Percentiles rank a stretch among this genome's conserved stretches.
phyloP scores from a whole-genome alignment of 2,888 invertebrate genomes.

The Lepidochitona cinerea region DNA sequence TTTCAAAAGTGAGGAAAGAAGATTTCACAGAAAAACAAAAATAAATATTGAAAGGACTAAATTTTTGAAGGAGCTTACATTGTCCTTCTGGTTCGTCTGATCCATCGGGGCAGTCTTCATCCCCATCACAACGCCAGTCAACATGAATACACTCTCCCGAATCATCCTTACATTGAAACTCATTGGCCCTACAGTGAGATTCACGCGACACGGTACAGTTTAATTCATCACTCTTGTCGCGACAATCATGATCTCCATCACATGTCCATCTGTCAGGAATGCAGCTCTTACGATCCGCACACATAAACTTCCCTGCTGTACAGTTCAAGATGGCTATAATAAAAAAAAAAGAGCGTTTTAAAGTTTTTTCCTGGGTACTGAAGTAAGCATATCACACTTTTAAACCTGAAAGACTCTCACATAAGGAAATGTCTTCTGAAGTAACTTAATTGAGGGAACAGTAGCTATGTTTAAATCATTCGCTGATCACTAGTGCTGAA shows the following conservation, averaged over 20 bases:
- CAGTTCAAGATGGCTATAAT: constrained; percentile 8
- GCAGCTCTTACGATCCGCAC: constrained; percentile 79
- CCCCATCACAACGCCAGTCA: constrained; percentile 90
- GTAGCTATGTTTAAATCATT: too few relatives aligned
- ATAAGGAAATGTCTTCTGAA: too few relatives aligned
- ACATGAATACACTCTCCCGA: constrained; percentile 85
- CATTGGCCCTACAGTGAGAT: constrained; percentile 87
- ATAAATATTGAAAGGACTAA: too few relatives aligned
- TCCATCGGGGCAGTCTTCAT: constrained; percentile 74
- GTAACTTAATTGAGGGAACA: too few relatives aligned
- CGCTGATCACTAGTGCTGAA: too few relatives aligned
- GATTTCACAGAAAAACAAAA: too few relatives aligned
- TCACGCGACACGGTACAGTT: constrained; percentile 6
- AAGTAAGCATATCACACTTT: too few relatives aligned
- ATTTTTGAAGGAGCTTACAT: too few relatives aligned
- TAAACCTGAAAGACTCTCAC: too few relatives aligned
- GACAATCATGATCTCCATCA: constrained; percentile 25
- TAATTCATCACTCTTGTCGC: constrained; percentile 16
- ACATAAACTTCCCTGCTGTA: constrained; percentile 84
- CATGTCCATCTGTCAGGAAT: constrained; percentile 43
- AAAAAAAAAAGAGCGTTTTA: not conserved
- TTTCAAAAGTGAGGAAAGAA: too few relatives aligned
- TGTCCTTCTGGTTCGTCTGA: constrained; percentile 38
- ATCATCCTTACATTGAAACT: constrained; percentile 89
- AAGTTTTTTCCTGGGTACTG: too few relatives aligned